Evolutionary conservation across 30 jellyfish, hydroid and myxozoan species (phyloP).

Genomic region (Sanderia malayensis): DNA sequence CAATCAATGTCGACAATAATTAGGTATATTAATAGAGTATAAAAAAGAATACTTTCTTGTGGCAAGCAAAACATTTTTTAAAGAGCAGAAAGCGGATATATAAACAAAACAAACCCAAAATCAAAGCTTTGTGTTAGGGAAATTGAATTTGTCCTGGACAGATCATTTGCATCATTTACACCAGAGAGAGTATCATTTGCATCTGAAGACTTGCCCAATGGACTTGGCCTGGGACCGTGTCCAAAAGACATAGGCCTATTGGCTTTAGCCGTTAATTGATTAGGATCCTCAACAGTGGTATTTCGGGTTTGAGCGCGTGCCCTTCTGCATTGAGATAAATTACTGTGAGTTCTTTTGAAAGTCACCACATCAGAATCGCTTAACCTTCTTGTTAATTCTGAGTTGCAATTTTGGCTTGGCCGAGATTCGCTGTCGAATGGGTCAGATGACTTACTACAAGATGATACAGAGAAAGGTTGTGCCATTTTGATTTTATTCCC

Average conservation of each 20-base stretch:
- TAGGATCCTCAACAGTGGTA: constrained; percentile 21
- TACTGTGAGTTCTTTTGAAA: constrained; percentile 22
- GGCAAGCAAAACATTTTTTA: neutral
- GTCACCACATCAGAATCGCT: constrained; percentile 19
- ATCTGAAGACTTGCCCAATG: constrained; percentile 1
- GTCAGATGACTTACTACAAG: too few relatives aligned
- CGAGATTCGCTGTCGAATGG: too few relatives aligned
- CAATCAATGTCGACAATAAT: too few relatives aligned
- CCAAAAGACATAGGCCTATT: neutral
- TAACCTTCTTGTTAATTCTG: constrained; percentile 5
- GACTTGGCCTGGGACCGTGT: constrained; percentile 20
- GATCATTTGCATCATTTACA: neutral
- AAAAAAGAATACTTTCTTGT: too few relatives aligned
- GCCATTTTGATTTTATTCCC: too few relatives aligned
- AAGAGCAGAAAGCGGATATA: neutral
- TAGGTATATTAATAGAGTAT: too few relatives aligned
- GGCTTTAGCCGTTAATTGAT: constrained; percentile 1
- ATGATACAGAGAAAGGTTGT: too few relatives aligned
- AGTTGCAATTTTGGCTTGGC: too few relatives aligned
- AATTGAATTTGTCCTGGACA: neutral
- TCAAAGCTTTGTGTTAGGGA: neutral
- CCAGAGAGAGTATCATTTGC: neutral
- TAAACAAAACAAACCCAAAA: neutral
- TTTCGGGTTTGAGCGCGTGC: constrained; percentile 45
- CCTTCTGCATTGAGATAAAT: constrained; percentile 39